These are phyloP conservation scores for Microtus ochrogaster DNA, from an alignment of 2,113 vertebrate species.

Conservation along the genomic window DNA sequence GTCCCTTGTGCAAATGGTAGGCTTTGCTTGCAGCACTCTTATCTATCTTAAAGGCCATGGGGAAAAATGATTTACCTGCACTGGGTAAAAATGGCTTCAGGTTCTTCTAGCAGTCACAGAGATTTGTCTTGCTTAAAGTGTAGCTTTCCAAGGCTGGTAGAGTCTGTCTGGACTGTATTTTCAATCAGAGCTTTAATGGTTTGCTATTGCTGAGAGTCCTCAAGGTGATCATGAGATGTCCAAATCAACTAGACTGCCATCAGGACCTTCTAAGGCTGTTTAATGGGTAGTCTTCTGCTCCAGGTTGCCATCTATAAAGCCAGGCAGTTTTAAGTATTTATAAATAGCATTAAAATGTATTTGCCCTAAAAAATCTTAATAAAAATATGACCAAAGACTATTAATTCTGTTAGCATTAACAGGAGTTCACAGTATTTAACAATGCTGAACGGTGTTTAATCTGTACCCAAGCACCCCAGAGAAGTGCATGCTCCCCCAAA, in stretches of 20 bases:
- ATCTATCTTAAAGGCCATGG: not conserved
- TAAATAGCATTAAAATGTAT: not conserved
- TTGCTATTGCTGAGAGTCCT: not conserved
- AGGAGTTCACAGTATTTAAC: not conserved
- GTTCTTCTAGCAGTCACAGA: not conserved
- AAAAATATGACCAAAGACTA: not conserved
- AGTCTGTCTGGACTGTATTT: not conserved
- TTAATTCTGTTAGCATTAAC: not conserved
- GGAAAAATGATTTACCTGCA: not conserved
- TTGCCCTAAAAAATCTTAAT: not conserved
- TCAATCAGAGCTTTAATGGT: not conserved
- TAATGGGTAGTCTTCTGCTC: not conserved
- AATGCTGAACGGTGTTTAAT: not conserved
- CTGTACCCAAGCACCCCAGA: not conserved
- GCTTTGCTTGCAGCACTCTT: not conserved
- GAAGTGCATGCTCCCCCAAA: too few species aligned
- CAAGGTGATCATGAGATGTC: not conserved
- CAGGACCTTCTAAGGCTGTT: not conserved
- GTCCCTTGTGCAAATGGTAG: not conserved
- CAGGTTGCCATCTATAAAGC: not conserved
- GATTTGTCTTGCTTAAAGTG: not conserved
- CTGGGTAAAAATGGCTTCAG: not conserved
- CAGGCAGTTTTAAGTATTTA: not conserved
- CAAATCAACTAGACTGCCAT: not conserved
- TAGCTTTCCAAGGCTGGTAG: not conserved